Conservation (phyloP, 1,140 invertebrate species). For the Drosophila mojavensis region DNA sequence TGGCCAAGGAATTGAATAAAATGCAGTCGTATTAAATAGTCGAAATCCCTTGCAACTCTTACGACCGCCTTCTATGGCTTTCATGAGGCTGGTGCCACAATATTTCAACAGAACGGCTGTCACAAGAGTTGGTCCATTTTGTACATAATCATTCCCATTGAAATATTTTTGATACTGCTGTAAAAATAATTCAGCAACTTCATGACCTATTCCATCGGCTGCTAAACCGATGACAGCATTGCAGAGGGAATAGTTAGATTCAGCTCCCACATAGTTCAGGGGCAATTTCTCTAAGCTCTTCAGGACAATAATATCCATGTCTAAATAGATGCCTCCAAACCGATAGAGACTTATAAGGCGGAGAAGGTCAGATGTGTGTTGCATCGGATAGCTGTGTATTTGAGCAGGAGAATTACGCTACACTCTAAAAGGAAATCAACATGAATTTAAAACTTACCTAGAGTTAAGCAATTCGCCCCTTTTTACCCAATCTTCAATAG, state of each 20-base stretch:
- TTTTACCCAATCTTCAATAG: constrained; percentile 86
- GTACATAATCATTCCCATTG: constrained; percentile 87
- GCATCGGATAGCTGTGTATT: constrained; percentile 16
- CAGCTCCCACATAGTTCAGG: constrained; percentile 87
- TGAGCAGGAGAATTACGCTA: too few relatives aligned
- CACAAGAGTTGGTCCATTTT: constrained; percentile 87
- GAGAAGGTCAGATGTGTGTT: constrained; percentile 87
- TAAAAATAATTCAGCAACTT: constrained; percentile 86
- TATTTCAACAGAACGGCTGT: constrained; percentile 87
- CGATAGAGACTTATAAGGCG: constrained; percentile 90
- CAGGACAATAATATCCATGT: constrained; percentile 89
- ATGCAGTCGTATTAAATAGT: constrained; percentile 86
- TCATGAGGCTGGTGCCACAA: constrained; percentile 85
- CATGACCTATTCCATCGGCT: constrained; percentile 85
- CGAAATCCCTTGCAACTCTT: constrained; percentile 87
- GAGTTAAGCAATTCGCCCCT: constrained; percentile 85
- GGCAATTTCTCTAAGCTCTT: constrained; percentile 86
- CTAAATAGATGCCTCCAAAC: constrained; percentile 91
- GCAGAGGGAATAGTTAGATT: constrained; percentile 86
- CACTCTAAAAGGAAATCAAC: too few relatives aligned
- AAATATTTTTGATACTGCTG: constrained; percentile 86
- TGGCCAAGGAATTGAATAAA: constrained; percentile 88
- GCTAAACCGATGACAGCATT: constrained; percentile 87
- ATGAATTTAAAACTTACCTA: constrained; percentile 65
- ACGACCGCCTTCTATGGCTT: constrained; percentile 85